Evolutionary conservation across 2,888 invertebrate species (phyloP).

Genomic region (Calephelis perditalis): DNA sequence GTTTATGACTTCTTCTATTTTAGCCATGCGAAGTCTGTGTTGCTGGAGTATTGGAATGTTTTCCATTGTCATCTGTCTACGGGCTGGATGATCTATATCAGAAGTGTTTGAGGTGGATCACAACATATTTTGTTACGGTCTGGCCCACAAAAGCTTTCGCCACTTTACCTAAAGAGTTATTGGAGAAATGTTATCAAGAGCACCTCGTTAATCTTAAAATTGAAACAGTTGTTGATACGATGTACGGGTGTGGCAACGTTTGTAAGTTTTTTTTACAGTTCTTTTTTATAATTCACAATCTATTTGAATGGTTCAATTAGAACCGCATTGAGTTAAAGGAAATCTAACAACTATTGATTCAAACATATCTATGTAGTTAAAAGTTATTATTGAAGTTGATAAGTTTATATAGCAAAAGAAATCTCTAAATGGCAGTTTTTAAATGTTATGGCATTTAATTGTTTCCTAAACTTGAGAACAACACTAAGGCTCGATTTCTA

Average conservation of each 20-base stretch:
- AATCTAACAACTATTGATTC: neutral
- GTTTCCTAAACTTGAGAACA: too few species aligned
- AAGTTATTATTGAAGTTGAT: too few species aligned
- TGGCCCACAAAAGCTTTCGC: conserved; percentile 96
- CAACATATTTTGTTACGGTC: conserved; percentile 88
- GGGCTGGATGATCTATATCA: conserved; percentile 92
- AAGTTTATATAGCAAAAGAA: too few species aligned
- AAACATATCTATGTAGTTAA: too few species aligned
- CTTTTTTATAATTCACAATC: too few species aligned
- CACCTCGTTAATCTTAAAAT: conserved; percentile 87
- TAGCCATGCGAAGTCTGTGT: conserved; percentile 93
- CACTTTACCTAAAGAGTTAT: conserved; percentile 87
- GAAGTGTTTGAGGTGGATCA: conserved; percentile 92
- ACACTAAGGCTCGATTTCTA: too few species aligned
- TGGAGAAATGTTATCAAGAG: conserved; percentile 90
- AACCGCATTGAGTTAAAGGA: neutral
- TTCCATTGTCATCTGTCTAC: conserved; percentile 90
- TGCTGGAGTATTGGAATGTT: conserved; percentile 90
- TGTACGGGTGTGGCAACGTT: conserved; percentile 86
- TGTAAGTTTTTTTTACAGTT: conserved; percentile 65
- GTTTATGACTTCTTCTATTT: neutral
- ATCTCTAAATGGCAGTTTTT: too few species aligned
- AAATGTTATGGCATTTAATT: too few species aligned
- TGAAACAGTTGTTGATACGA: conserved; percentile 89
- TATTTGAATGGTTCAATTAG: too few species aligned